Percentiles rank a stretch among this genome's conserved stretches.
phyloP scores from a whole-genome alignment of 2,888 invertebrate genomes.

The Tenodera sinensis region DNA sequence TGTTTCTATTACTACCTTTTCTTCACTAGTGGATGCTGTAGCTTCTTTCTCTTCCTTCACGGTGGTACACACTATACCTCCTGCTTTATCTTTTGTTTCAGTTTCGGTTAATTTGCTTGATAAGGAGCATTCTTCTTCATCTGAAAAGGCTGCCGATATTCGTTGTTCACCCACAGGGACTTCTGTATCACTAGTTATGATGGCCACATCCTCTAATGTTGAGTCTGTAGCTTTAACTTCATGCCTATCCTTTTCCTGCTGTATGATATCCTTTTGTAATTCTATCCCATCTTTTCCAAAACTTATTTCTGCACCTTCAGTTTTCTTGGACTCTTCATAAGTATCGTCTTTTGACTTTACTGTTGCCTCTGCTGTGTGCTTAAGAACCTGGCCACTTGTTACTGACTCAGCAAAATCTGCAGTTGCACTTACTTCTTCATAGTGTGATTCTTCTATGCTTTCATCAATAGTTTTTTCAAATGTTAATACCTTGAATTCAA shows the following conservation, averaged over 20 bases:
- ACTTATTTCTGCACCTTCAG: constrained; percentile 21
- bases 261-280: background rate
- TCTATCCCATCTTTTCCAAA: constrained; percentile 19
- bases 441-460: constrained; percentile 35
- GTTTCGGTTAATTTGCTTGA: constrained; percentile 26
- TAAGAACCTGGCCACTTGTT: constrained; percentile 6
- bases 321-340: constrained; percentile 7
- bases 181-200: constrained; percentile 11
- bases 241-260: constrained; percentile 5
- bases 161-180: constrained; percentile 21
- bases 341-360: constrained; percentile 13
- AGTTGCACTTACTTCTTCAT: constrained; percentile 29
- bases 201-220: constrained; percentile 25
- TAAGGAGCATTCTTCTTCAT: constrained; percentile 25
- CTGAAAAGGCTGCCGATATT: constrained; percentile 23
- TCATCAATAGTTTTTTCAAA: constrained; percentile 36
- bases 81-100: constrained; percentile 23
- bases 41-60: constrained; percentile 22
- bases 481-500: constrained; percentile 60
- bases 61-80: background rate
- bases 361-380: constrained; percentile 22
- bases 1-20: constrained; percentile 38
- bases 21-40: constrained; percentile 32
- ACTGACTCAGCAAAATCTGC: constrained; percentile 21
- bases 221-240: constrained; percentile 22